Evolutionary conservation across 2,888 invertebrate genomes (phyloP).

Genomic region (Polyploca ridens): DNA sequence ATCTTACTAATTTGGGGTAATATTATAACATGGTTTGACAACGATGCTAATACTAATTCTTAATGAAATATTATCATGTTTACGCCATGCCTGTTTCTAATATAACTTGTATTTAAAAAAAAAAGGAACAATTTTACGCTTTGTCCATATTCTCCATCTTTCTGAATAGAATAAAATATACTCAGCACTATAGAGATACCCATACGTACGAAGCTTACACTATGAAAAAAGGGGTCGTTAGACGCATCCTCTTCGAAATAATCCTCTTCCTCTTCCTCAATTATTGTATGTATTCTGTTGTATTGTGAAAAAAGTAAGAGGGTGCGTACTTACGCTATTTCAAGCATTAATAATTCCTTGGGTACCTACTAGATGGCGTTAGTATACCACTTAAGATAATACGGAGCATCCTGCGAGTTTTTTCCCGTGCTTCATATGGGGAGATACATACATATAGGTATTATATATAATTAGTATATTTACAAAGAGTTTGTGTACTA

Average conservation of each 20-base stretch:
- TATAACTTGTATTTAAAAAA: too few species aligned
- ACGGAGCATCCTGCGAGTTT: not conserved
- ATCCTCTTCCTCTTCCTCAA: not conserved
- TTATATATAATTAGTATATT: too few species aligned
- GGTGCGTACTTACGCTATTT: not conserved
- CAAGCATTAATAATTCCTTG: not conserved
- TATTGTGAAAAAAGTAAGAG: not conserved
- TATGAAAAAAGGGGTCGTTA: not conserved
- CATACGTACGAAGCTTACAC: not conserved
- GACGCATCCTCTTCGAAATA: not conserved
- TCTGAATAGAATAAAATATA: too few species aligned
- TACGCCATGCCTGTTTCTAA: too few species aligned
- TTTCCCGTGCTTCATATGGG: not conserved
- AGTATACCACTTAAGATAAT: not conserved
- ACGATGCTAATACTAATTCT: too few species aligned
- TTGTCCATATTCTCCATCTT: too few species aligned
- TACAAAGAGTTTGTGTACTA: too few species aligned
- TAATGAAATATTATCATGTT: too few species aligned
- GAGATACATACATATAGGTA: too few species aligned
- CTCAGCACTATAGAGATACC: not conserved
- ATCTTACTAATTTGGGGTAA: too few species aligned
- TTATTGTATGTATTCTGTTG: not conserved
- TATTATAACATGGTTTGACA: too few species aligned
- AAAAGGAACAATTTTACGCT: too few species aligned
- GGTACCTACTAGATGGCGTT: not conserved